Evolutionary conservation across 2,888 invertebrate species (phyloP), one percentile per base, ranked within the genome.

Genomic region (Hartigia nigra): DNA sequence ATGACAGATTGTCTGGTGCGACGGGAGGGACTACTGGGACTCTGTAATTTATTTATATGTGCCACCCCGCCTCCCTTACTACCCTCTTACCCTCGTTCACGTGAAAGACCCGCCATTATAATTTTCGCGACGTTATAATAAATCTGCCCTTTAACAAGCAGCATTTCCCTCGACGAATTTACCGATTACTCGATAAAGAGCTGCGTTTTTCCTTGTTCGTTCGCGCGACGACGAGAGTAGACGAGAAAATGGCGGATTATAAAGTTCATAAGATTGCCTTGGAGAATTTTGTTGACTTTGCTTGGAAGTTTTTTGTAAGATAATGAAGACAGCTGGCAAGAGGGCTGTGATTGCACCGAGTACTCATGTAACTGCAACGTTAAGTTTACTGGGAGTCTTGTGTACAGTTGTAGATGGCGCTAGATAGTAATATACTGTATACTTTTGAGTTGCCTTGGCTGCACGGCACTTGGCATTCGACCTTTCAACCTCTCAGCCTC

Each of bases 1-100:
- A 84, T 83, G 85, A 85, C 85, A 76, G 83, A 85, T 85, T 79
- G 81, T 80, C 72, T 12, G 31, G 12, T 31, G 81, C 82, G 78
- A 78, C 80, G 79, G 79, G 78, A 80, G 82, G 76, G 82, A 82
- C 79, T 78, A 78, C 81, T 55, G 72, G 77, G 79, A 79, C 80
- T 83, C 81, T 79, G 81, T 85, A 83, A 85, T 85, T 84, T 82
- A 83, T 85, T 83, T 83, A 85, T 80, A 79, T 81, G 76, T 72
- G 72, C 31, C n/a, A n/a, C 55, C 77, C 76, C 37, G 74, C 14
- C 31, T n/a, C 69, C 31, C 31, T 34, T 34, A 31, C 31, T 12
- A 31, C 72, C 9, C 4, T 1, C 31, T 1, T 12, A n/a, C 11
- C 31, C 12, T 31, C 72, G 31, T 31, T 12, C 72, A 32, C 12